Conservation (phyloP, 2,113 vertebrate species). For the Sarotherodon lohbergeri region DNA sequence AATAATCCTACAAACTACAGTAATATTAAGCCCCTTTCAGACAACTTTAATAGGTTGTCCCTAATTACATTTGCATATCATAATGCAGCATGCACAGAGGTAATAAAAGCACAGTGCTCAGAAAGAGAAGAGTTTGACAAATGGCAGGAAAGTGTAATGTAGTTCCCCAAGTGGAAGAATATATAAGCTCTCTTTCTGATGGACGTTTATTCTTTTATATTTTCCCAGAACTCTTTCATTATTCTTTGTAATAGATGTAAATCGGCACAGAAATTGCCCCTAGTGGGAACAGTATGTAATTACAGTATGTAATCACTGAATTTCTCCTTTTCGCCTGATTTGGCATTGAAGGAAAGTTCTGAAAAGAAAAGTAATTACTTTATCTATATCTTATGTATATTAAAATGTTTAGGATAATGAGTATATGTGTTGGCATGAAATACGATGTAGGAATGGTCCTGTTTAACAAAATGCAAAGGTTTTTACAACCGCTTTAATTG, state of each 20-base stretch:
- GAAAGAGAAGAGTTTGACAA: neutral
- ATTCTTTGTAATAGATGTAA: accelerated
- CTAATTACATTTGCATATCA: neutral
- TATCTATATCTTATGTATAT: neutral
- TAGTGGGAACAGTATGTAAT: accelerated
- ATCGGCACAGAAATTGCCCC: neutral
- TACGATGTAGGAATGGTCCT: neutral
- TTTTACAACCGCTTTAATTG: neutral
- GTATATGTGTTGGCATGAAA: neutral
- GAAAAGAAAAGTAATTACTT: neutral
- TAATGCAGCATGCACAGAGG: neutral
- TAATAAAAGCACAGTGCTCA: neutral
- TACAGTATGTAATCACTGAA: neutral
- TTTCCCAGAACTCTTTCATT: neutral
- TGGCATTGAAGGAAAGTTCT: neutral
- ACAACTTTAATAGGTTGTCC: neutral
- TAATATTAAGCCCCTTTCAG: neutral
- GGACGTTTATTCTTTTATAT: neutral
- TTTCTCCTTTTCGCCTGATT: neutral
- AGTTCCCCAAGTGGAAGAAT: neutral
- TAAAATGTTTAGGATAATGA: neutral
- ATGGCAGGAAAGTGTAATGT: neutral
- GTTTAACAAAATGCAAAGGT: neutral
- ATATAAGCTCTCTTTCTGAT: neutral
- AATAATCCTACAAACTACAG: neutral